phyloP scores from a whole-genome alignment of 2,113 vertebrate species.

The Hydrochoerus hydrochaeris region DNA sequence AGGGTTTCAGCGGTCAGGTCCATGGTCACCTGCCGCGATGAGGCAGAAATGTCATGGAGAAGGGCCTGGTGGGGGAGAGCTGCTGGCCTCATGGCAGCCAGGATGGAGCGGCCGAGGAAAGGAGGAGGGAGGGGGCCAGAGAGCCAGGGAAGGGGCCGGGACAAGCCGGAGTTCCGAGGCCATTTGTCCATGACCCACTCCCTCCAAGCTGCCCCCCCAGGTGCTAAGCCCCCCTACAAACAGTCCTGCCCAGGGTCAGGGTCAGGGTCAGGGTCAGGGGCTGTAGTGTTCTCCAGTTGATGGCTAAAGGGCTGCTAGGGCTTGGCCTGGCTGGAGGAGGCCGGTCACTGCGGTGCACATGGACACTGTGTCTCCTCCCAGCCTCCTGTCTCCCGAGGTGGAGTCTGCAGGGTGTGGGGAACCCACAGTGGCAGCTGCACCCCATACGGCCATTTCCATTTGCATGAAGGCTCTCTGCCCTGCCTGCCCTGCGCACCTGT shows the following conservation, averaged over 20 bases:
- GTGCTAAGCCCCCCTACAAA: neutral
- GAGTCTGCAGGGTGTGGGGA: neutral
- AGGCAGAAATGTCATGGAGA: neutral
- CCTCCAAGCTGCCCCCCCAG: neutral
- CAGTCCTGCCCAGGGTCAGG: neutral
- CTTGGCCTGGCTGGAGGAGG: neutral
- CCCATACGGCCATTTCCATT: neutral
- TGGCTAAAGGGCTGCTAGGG: neutral
- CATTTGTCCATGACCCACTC: neutral
- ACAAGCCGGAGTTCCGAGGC: neutral
- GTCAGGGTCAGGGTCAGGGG: neutral
- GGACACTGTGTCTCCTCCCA: neutral
- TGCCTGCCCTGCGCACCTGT: accelerated
- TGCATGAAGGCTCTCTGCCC: neutral
- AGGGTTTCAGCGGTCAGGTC: neutral
- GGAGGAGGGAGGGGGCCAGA: neutral
- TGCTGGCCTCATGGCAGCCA: neutral
- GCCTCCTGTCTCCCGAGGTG: neutral
- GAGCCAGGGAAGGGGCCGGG: neutral
- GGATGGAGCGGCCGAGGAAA: neutral
- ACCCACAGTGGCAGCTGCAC: neutral
- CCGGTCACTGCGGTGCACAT: neutral
- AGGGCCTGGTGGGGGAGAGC: neutral
- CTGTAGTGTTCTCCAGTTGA: neutral
- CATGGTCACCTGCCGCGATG: neutral